Percentiles rank a stretch among this genome's conserved stretches.
phyloP scores from a whole-genome alignment of 2,797 vertebrate genomes.

The Acestrorhynchus altus region DNA sequence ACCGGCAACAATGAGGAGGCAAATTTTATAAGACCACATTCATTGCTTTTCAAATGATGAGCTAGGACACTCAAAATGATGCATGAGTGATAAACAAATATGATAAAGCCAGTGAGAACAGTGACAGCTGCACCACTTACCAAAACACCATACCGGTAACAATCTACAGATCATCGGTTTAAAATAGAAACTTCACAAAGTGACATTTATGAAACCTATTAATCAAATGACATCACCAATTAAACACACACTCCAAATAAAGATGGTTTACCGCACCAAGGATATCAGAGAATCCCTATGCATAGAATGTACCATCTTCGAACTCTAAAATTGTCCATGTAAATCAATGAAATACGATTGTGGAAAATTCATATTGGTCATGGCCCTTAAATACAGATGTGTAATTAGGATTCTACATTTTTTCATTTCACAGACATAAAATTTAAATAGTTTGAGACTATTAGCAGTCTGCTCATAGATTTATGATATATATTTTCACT shows the following conservation, averaged over 20 bases:
- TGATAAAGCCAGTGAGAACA: slow-evolving; percentile 18
- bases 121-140: slow-evolving; percentile 32
- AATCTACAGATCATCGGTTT: slow-evolving; percentile 1
- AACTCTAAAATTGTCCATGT: not conserved
- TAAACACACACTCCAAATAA: slow-evolving; percentile 30
- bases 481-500: no score
- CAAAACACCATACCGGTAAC: slow-evolving; percentile 17
- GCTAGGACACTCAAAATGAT: slow-evolving; percentile 38
- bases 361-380: not conserved
- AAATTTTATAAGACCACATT: slow-evolving; percentile 22
- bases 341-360: not conserved
- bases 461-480: not conserved
- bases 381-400: not conserved
- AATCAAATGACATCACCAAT: slow-evolving; percentile 11
- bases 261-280: slow-evolving; percentile 23
- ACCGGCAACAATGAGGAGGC: slow-evolving; percentile 16
- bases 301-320: slow-evolving; percentile 19
- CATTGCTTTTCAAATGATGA: slow-evolving; percentile 21
- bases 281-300: not conserved
- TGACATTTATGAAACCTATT: slow-evolving; percentile 35
- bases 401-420: no score
- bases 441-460: no score
- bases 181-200: not conserved
- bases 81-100: slow-evolving; percentile 27
- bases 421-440: no score